phyloP scores from a whole-genome alignment of 1,140 invertebrate species.

The Drosophila malerkotliana region DNA sequence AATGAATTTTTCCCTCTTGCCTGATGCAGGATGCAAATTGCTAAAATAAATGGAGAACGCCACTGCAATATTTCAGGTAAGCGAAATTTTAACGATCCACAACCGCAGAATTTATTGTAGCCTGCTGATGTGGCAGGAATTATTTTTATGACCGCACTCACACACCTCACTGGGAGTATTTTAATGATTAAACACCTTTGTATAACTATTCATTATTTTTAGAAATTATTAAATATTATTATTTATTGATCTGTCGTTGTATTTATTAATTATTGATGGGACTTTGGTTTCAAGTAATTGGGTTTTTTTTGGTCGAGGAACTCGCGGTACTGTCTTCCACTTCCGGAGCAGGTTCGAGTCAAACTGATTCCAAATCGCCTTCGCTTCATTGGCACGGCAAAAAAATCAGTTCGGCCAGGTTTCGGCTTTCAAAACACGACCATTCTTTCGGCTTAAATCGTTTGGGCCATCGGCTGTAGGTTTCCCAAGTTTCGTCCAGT shows the following conservation, averaged over 20 bases:
- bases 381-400: conserved; percentile 71
- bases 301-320: conserved; percentile 25
- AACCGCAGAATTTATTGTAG: conserved; percentile 45
- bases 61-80: conserved; percentile 33
- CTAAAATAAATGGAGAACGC: conserved; percentile 2
- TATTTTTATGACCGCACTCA: conserved; percentile 33
- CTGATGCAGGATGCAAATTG: conserved; percentile 56
- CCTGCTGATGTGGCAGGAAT: conserved; percentile 35
- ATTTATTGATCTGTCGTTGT: conserved; percentile 15
- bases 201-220: conserved; percentile 25
- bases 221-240: conserved; percentile 14
- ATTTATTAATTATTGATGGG: conserved; percentile 13
- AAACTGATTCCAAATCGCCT: conserved; percentile 60
- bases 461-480: conserved; percentile 11
- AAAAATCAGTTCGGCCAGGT: conserved; percentile 3
- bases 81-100: conserved; percentile 48
- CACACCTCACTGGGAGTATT: conserved; percentile 12
- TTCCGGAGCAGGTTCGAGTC: conserved; percentile 77
- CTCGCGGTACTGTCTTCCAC: conserved; percentile 66
- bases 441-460: conserved; percentile 14
- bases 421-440: conserved; percentile 7
- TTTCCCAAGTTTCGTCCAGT: conserved; percentile 34
- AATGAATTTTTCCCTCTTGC: conserved; percentile 52
- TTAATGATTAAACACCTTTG: conserved; percentile 39
- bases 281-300: conserved; percentile 1